These are phyloP conservation scores for Xiphophorus maculatus DNA, from an alignment of 2,113 vertebrate genomes.

Conservation along the genomic window DNA sequence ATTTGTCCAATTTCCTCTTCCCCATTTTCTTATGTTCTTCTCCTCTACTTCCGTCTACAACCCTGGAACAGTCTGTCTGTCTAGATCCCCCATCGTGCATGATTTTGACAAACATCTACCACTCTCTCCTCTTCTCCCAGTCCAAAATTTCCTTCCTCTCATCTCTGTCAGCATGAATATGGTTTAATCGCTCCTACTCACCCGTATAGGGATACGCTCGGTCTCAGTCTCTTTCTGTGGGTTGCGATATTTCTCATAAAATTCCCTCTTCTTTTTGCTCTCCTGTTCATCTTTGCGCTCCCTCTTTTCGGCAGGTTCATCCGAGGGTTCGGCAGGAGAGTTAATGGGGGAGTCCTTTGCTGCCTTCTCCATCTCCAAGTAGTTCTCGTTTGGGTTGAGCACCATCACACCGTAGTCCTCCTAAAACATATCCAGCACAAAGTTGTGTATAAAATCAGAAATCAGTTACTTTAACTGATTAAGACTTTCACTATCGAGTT, in stretches of 20 bases:
- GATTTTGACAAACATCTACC: constrained; percentile 56
- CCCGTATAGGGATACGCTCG: constrained; percentile 90
- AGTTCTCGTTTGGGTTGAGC: constrained; percentile 98
- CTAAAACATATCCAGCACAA: constrained; percentile 77
- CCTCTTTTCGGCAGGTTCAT: constrained; percentile 95
- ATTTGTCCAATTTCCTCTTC: constrained; percentile 35
- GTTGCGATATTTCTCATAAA: constrained; percentile 97
- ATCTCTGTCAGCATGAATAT: constrained; percentile 35
- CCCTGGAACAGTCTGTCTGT: constrained; percentile 56
- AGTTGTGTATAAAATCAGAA: not conserved
- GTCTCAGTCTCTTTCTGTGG: constrained; percentile 95
- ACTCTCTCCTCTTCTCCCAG: constrained; percentile 44
- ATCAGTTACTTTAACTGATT: not conserved
- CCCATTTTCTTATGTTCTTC: constrained; percentile 58
- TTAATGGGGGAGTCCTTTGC: constrained; percentile 73
- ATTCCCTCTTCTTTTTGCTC: constrained; percentile 90
- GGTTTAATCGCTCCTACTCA: constrained; percentile 75
- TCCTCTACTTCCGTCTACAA: constrained; percentile 49
- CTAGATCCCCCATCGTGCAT: constrained; percentile 50
- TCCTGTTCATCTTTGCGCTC: constrained; percentile 93
- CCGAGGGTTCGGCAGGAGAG: constrained; percentile 85
- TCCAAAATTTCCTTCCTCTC: constrained; percentile 32
- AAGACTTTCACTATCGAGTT: not conserved
- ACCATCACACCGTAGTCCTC: constrained; percentile 96
- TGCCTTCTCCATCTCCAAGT: constrained; percentile 92